phyloP scores from a whole-genome alignment of 2,113 vertebrate species.

The Noctilio leporinus region DNA sequence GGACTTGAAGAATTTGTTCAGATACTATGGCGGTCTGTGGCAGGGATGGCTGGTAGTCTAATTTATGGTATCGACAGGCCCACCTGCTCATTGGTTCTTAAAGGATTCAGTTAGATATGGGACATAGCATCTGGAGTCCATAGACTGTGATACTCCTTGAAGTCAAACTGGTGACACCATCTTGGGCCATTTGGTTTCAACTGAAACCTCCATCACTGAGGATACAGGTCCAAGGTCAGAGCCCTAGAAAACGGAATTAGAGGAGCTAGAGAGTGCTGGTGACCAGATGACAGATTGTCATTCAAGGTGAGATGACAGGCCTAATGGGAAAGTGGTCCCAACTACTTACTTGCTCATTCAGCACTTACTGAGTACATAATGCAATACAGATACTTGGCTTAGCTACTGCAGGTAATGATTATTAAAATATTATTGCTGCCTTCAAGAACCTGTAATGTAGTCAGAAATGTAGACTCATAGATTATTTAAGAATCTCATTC shows the following conservation, averaged over 20 bases:
- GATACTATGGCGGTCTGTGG: not conserved
- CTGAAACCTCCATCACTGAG: not conserved
- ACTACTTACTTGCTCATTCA: not conserved
- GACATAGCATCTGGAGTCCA: not conserved
- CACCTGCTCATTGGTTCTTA: not conserved
- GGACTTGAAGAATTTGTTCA: not conserved
- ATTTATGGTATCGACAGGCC: too few species aligned
- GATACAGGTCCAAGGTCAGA: not conserved
- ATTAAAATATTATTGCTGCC: not conserved
- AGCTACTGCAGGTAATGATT: not conserved
- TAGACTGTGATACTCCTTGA: not conserved
- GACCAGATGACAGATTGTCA: not conserved
- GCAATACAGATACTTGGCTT: not conserved
- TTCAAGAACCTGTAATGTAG: not conserved
- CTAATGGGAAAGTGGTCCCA: not conserved
- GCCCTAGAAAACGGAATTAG: not conserved
- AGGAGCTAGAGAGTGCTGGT: not conserved
- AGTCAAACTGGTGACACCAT: not conserved
- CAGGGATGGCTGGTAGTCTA: not conserved
- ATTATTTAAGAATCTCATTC: not conserved
- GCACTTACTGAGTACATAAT: not conserved
- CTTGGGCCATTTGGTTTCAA: not conserved
- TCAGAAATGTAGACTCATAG: not conserved
- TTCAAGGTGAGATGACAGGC: accelerated
- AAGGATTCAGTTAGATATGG: not conserved